Evolutionary conservation across 1,140 invertebrate species (phyloP), one percentile per base, ranked within the genome.

Genomic region (Drosophila chauvacae): DNA sequence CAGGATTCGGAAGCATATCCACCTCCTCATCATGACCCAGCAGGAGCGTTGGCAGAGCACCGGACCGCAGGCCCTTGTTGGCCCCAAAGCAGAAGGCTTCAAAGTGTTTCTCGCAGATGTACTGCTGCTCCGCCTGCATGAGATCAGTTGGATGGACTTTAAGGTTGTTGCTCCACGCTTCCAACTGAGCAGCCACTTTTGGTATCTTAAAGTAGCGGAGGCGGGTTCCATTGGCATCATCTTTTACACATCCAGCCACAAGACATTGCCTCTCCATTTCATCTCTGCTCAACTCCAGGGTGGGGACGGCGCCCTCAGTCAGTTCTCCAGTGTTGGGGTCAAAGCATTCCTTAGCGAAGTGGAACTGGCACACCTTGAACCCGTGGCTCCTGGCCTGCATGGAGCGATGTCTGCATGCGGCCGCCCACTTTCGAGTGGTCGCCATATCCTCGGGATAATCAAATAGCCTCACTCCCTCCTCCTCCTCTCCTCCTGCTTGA

Each of bases 321-420:
- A 91, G 37, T 4, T 80, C 50, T 1, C 82, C 80, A 13, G 77
- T 80, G 0, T 59, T 48, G 2, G 53, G 50, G 7, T 87, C 59
- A 42, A 91, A 86, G 45, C 85, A 91, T 3, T 86, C 74, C 4
- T 60, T 10, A 0, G 57, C 61, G 48, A 91, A 91, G 35, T 91
- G 90, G 14, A 55, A 47, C 44, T 83, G 82, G 33, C 90, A 91
- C 10, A 91, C 76, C 55, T 73, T 73, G 14, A 86, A 90, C 0
- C 85, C 82, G 60, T 90, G 70, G n/a, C 71, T 83, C 42, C 79
- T 82, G 41, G 90, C 90, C 53, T 90, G 85, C 80, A 84, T 86
- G 20, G 85, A 76, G 9, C 87, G 77, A 70, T 91, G 90, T 33
- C 77, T 71, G 44, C 90, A 91, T 6, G 82, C 91, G 10, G 72